Percentiles rank a stretch among this genome's conserved stretches.
phyloP scores from a whole-genome alignment of 1,140 invertebrate genomes.

The Anastrepha ludens region DNA sequence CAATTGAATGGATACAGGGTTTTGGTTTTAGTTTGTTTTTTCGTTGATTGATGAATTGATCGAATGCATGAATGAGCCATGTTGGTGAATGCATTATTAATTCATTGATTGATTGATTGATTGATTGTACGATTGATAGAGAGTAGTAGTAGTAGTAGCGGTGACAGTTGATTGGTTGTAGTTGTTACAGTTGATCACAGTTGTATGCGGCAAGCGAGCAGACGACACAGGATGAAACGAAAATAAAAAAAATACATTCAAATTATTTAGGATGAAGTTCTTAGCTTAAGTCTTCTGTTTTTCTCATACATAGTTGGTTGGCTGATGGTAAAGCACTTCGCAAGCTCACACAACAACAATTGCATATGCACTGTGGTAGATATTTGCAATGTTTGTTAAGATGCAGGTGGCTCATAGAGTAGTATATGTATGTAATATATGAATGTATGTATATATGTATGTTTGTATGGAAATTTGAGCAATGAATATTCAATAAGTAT shows the following conservation, averaged over 20 bases:
- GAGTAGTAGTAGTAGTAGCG: slow-evolving; percentile 1
- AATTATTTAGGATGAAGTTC: slow-evolving; percentile 43
- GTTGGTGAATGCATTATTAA: not conserved
- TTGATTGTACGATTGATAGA: not conserved
- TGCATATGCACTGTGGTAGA: not conserved
- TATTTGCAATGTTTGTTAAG: not conserved
- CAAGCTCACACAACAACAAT: slow-evolving; percentile 15
- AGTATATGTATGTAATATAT: not conserved
- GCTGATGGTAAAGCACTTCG: not conserved
- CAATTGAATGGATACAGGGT: not conserved
- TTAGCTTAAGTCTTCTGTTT: slow-evolving; percentile 49
- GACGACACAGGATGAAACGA: slow-evolving; percentile 33
- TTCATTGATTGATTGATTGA: slow-evolving; percentile 16
- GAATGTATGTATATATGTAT: not conserved
- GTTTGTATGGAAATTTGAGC: no score
- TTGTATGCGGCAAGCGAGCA: slow-evolving; percentile 37
- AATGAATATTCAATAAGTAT: no score
- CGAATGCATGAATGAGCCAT: not conserved
- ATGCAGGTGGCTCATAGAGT: not conserved
- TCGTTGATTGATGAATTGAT: slow-evolving; percentile 26
- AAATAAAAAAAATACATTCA: slow-evolving; percentile 2
- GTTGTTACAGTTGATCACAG: slow-evolving; percentile 35
- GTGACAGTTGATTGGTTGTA: slow-evolving; percentile 12
- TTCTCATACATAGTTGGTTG: not conserved
- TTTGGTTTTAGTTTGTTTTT: not conserved